Base-by-base conservation (phyloP, 2,888 invertebrate genomes). In the Sminthurides aquaticus region DNA sequence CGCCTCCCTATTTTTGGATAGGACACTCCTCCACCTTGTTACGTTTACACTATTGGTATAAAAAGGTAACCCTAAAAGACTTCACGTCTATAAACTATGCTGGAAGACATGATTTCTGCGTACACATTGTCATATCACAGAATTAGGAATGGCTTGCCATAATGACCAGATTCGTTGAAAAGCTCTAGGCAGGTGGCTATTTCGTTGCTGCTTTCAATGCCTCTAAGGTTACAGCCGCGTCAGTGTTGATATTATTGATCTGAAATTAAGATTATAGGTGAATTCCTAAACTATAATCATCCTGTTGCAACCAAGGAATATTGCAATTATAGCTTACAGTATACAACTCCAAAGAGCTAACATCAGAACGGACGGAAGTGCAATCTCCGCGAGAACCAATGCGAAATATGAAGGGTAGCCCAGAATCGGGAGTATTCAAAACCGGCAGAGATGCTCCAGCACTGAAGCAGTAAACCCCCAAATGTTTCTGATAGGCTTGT, bases 271-370 rank as follows among this genome's bases (percentile, higher is more conserved):
- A n/a, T n/a, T n/a, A n/a, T 25, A 20, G 25, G 55, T 3, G 28
- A 11, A 11, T 11, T 2, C 3, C 3, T 26, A 54, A 18, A 27
- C 20, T 49, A 3, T 22, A 27, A 11, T n/a, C 3, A 59, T 5
- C 8, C 3, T 11, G 5, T 58, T 29, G 8, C n/a, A 48, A 49
- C 15, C 20, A 20, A 49, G 18, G 20, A 22, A 3, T 28, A 52
- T 28, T 43, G 26, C 25, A 49, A 52, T 8, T 3, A 52, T 26
- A 22, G 5, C 18, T 76, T 75, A 80, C 79, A 59, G 77, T 69
- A 68, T 79, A 79, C 49, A 80, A 70, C 70, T 80, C 80, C 34
- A 80, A 68, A 5, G 79, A 79, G 65, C 79, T 79, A 34, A 79
- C 76, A 73, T 80, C 80, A 22, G 78, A 76, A 25, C 77, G 71